Conservation (phyloP, 2,113 vertebrate species). For the Megaceryle maxima region DNA sequence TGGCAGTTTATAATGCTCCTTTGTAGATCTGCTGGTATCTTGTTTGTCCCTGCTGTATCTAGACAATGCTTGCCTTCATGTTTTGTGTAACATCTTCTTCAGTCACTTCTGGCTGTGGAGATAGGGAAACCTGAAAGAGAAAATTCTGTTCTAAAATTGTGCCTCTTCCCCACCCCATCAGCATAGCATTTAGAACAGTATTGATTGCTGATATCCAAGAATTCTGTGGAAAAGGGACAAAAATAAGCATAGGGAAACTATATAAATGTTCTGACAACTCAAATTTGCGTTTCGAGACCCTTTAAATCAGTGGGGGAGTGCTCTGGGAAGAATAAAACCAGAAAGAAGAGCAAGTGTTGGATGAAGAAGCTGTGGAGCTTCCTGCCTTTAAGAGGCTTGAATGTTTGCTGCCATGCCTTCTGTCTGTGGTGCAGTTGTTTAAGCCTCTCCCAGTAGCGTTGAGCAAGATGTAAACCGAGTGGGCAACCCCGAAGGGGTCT, state of each 20-base stretch:
- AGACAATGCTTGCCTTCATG: conserved; percentile 35
- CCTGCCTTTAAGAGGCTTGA: neutral
- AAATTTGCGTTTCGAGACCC: neutral
- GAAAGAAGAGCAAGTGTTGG: neutral
- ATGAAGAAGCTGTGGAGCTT: neutral
- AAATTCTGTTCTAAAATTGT: neutral
- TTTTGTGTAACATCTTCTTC: neutral
- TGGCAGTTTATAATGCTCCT: neutral
- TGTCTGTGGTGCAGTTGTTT: neutral
- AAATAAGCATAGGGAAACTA: neutral
- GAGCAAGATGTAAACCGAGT: neutral
- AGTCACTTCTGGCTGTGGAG: neutral
- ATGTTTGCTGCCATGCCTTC: neutral
- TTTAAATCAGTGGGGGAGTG: neutral
- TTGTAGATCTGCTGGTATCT: conserved; percentile 3
- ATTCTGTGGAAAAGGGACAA: neutral
- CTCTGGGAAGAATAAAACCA: neutral
- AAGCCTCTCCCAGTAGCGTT: neutral
- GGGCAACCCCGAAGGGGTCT: neutral
- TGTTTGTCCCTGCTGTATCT: neutral
- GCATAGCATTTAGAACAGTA: neutral
- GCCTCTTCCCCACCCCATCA: neutral
- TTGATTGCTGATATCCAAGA: neutral
- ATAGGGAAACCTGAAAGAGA: neutral
- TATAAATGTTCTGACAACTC: neutral